Base-by-base conservation (phyloP, 2,113 vertebrate species). In the Triplophysa tibetana region DNA sequence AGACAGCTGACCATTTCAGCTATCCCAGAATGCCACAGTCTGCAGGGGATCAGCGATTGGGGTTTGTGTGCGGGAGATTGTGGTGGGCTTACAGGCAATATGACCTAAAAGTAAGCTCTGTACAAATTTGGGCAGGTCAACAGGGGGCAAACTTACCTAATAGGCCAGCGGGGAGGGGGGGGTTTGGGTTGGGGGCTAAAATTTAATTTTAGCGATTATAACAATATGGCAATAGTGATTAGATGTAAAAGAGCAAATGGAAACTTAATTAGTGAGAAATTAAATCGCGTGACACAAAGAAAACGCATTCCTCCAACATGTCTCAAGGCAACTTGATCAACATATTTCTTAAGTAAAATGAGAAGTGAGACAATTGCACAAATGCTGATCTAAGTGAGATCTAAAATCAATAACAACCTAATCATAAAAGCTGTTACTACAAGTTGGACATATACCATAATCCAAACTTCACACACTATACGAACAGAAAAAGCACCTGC, bases 1-100 rank as follows among this genome's bases (percentile, higher is more conserved):
- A 19, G 41, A 75, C 73, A 63, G 73, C 73, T 75, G 73, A 50
- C 23, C 23, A 75, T 75, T 5, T 23, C 41, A 75, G 43, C 43
- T 41, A 75, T 75, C 41, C 41, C 4, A 9, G 7, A 58, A 48
- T 43, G 38, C 41, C 16, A n/a, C 56, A 61, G 56, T 23, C 21
- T 7, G 21, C 33, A 41, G 29, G 17, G 23, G 9, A 62, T 62
- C 61, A 63, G 24, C 29, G 10, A 29, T n/a, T 63, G 24, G 33
- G 9, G 12, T 61, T 21, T 23, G 8, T 29, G 26, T 16, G 21
- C 33, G 33, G 6, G 33, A 38, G 33, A 38, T 29, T 29, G 29
- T 29, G 6, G 13, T 23, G 2, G 72, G 41, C 50, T 29, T 50
- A 62, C 23, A 75, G 19, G 16, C 16, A 58, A 50, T 41, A 50